Conservation (phyloP, 2,888 invertebrate species). For the Atherix ibis region DNA sequence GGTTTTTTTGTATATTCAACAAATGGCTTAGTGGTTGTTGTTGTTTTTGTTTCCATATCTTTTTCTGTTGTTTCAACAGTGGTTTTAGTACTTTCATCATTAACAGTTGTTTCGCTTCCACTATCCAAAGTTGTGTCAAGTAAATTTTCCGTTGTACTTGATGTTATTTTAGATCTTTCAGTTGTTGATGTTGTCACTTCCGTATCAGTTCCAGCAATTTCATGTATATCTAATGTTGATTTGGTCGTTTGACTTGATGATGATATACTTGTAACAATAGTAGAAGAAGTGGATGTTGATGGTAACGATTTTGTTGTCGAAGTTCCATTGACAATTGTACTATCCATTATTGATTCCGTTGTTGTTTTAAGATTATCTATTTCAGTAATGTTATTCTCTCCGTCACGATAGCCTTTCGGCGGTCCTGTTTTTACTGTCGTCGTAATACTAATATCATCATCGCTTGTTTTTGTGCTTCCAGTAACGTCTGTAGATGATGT, state of each 20-base stretch:
- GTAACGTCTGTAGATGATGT: conserved; percentile 11
- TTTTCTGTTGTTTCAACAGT: conserved; percentile 1
- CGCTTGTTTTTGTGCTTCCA: conserved; percentile 4
- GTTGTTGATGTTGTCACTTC: conserved; percentile 3
- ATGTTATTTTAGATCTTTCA: conserved; percentile 5
- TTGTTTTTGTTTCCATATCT: neutral
- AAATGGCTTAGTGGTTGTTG: conserved; percentile 15
- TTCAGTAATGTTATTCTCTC: conserved; percentile 30
- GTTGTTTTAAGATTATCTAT: conserved; percentile 11
- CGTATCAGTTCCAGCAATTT: neutral
- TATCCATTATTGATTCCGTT: neutral
- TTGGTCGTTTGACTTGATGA: neutral
- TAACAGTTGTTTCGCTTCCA: neutral
- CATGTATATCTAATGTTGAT: conserved; percentile 2
- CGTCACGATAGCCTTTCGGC: conserved; percentile 30
- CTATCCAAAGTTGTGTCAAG: conserved; percentile 15
- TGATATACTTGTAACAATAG: neutral
- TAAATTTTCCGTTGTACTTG: conserved; percentile 6
- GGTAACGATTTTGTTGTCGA: conserved; percentile 8
- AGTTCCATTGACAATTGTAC: neutral
- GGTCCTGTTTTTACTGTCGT: conserved; percentile 20
- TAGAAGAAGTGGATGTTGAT: neutral
- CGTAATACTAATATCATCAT: neutral
- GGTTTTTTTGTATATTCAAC: conserved; percentile 16
- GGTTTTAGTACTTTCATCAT: conserved; percentile 3